A percentile compares a stretch with the other conserved stretches of the same genome.
Conservation (phyloP, 2,113 vertebrate genomes). For the Camelus bactrianus region DNA sequence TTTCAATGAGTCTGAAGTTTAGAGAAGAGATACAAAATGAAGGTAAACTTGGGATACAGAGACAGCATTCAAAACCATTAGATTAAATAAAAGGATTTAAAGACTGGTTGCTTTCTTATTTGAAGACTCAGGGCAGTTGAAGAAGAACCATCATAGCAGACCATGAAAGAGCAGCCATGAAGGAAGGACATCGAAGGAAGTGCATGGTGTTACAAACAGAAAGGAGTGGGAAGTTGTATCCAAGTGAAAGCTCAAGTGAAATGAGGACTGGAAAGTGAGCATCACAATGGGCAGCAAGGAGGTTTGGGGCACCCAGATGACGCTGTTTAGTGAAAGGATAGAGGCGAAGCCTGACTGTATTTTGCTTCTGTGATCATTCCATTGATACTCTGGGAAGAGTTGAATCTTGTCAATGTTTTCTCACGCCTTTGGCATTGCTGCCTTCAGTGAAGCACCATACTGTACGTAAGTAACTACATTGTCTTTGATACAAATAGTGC, state of each 20-base stretch:
- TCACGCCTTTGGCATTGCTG: neutral
- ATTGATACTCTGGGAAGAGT: neutral
- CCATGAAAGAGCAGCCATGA: neutral
- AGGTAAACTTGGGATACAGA: neutral
- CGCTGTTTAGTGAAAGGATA: no score
- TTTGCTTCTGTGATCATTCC: neutral
- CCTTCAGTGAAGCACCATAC: neutral
- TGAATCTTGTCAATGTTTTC: neutral
- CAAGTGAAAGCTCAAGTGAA: neutral
- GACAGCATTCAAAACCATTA: neutral
- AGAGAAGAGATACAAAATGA: neutral
- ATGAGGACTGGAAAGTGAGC: neutral
- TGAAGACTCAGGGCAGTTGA: neutral
- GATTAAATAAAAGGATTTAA: neutral
- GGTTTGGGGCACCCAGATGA: neutral
- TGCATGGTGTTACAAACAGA: neutral
- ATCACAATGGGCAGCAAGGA: neutral
- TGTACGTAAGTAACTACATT: neutral
- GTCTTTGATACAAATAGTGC: neutral
- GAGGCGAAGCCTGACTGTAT: neutral
- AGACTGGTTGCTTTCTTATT: neutral
- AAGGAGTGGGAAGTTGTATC: neutral
- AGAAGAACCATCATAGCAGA: neutral
- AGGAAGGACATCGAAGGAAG: neutral
- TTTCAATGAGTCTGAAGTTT: neutral